Base-by-base conservation (phyloP, 2,888 invertebrate genomes). In the Tipula unca region DNA sequence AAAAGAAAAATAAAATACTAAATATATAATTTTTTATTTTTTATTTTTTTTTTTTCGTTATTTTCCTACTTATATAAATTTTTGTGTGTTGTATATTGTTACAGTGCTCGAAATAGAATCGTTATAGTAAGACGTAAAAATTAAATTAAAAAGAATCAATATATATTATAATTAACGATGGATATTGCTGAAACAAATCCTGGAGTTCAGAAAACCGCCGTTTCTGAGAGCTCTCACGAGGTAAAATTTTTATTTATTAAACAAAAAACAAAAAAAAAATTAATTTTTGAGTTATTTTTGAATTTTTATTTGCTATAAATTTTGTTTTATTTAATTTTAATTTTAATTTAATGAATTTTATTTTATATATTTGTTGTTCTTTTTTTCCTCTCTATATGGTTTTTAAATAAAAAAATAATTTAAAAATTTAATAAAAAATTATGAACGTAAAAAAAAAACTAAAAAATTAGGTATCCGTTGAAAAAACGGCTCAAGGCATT, bases 151-250 rank as follows among this genome's bases (percentile, higher is more conserved):
- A 84, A 32, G 32, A 35, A 85, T 42, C 6, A n/a, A n/a, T n/a
- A n/a, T n/a, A n/a, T n/a, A n/a, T n/a, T n/a, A n/a, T n/a, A 20
- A 85, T 17, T 29, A 85, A 85, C 29, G 25, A 88, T 88, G 88
- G 88, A 88, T 86, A 86, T 88, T 82, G 87, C 87, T 85, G 88
- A 88, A 87, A 86, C 86, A 83, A 87, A 86, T 69, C 39, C 86
- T 69, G 87, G 87, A 86, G 87, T 87, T 35, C 32, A 86, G 85
- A 88, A 87, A 87, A 87, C 86, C 69, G 86, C 87, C 42, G 86
- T 87, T 86, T 87, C 87, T 39, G 87, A 88, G 86, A 87, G 86
- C 84, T 87, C 87, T 29, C 86, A 87, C 20, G 88, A 88, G 88
- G 88, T 88, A 86, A 86, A 54, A 36, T 69, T 25, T 20, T 69